Percentiles rank a stretch among this genome's conserved stretches.
phyloP scores from a whole-genome alignment of 1,140 invertebrate genomes.

The Solenopsis invicta region DNA sequence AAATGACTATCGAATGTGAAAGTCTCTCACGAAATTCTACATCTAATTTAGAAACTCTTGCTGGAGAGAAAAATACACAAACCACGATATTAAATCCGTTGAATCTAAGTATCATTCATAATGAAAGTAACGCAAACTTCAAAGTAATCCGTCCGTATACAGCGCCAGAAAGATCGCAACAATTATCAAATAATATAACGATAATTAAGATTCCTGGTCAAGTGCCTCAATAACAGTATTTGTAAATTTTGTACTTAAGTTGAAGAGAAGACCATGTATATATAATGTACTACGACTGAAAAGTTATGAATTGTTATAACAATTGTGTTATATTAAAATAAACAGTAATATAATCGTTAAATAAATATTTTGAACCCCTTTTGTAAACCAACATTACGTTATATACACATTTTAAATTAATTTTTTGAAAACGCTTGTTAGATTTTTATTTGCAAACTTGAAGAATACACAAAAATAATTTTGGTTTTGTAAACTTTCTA shows the following conservation, averaged over 20 bases:
- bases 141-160: slow-evolving; percentile 75
- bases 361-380: not conserved
- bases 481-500: slow-evolving; percentile 19
- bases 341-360: slow-evolving; percentile 2
- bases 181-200: slow-evolving; percentile 56
- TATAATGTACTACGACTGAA: not conserved
- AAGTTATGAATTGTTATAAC: not conserved
- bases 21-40: slow-evolving; percentile 42
- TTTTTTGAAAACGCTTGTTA: slow-evolving; percentile 3
- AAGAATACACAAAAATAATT: not conserved
- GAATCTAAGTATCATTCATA: slow-evolving; percentile 49
- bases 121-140: not conserved
- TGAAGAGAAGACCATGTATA: slow-evolving; percentile 47
- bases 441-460: not conserved
- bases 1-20: slow-evolving; percentile 67
- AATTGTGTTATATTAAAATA: not conserved
- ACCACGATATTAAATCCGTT: slow-evolving; percentile 70
- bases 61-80: slow-evolving; percentile 54
- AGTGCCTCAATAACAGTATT: slow-evolving; percentile 71
- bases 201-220: slow-evolving; percentile 78
- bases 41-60: slow-evolving; percentile 39
- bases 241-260: slow-evolving; percentile 47
- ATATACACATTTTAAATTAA: not conserved
- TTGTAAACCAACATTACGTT: not conserved
- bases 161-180: slow-evolving; percentile 73